Conservation (phyloP, 2,113 vertebrate genomes). For the Phalacrocorax carbo region DNA sequence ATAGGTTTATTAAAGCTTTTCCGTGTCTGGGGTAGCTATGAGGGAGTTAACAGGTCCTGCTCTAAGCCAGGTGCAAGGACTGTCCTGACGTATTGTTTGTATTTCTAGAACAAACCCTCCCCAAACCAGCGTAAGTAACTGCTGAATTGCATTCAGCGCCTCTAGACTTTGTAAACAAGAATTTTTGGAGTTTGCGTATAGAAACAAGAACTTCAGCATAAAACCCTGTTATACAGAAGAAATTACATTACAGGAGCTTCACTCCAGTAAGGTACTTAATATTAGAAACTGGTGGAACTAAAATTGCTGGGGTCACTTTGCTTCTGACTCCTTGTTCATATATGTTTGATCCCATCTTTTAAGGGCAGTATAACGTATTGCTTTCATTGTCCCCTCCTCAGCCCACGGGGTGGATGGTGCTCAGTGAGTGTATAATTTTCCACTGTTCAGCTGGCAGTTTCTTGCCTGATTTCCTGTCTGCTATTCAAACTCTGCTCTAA, state of each 20-base stretch:
- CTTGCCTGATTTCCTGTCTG: slow-evolving; percentile 20
- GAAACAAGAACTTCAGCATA: not conserved
- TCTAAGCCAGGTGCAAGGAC: not conserved
- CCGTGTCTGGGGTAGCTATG: not conserved
- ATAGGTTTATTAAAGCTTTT: not conserved
- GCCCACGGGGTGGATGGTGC: not conserved
- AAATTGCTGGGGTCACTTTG: not conserved
- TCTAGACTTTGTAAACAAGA: not conserved
- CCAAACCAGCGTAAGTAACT: not conserved
- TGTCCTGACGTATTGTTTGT: not conserved
- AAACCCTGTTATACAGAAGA: not conserved
- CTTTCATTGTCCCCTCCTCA: not conserved
- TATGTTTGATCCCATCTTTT: not conserved
- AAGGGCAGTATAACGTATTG: not conserved
- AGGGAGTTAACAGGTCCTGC: not conserved
- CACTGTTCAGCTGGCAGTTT: not conserved
- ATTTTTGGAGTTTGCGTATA: not conserved
- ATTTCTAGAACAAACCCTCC: not conserved
- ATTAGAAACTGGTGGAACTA: not conserved
- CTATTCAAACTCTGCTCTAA: not conserved
- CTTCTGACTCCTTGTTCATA: not conserved
- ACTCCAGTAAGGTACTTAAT: not conserved
- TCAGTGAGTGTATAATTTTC: not conserved
- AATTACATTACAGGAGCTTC: not conserved
- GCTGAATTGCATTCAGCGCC: not conserved